phyloP scores from a whole-genome alignment of 2,113 vertebrate genomes.

The Ciconia stormi region DNA sequence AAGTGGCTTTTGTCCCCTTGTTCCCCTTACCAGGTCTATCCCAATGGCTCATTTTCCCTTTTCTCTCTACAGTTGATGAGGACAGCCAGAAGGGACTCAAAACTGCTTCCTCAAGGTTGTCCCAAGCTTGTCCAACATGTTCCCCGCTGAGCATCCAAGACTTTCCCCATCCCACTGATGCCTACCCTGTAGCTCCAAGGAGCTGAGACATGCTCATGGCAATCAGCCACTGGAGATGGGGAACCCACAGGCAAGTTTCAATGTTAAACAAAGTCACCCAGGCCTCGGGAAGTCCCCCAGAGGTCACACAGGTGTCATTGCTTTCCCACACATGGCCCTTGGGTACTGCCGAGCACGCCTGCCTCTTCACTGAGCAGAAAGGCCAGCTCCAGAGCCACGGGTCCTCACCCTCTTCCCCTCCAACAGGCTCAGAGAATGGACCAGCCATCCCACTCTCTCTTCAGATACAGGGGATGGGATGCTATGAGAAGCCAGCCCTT shows the following conservation, averaged over 20 bases:
- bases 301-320: neutral
- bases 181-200: neutral
- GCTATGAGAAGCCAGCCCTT: neutral
- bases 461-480: neutral
- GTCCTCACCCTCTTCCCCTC: neutral
- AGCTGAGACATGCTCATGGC: neutral
- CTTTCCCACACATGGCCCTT: neutral
- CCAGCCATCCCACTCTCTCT: neutral
- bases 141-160: neutral
- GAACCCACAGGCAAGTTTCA: neutral
- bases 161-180: neutral
- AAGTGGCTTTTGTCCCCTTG: neutral
- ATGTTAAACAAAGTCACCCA: neutral
- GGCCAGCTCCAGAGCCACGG: neutral
- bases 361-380: neutral
- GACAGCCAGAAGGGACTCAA: neutral
- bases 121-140: neutral
- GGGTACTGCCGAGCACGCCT: neutral
- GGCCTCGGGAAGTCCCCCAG: neutral
- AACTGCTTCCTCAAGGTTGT: neutral
- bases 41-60: neutral
- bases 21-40: neutral
- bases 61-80: neutral
- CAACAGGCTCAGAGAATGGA: neutral
- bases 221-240: neutral